Percentiles rank a stretch among this genome's conserved stretches.
phyloP scores from a whole-genome alignment of 2,797 vertebrate species.

The Fistularia commersonii region DNA sequence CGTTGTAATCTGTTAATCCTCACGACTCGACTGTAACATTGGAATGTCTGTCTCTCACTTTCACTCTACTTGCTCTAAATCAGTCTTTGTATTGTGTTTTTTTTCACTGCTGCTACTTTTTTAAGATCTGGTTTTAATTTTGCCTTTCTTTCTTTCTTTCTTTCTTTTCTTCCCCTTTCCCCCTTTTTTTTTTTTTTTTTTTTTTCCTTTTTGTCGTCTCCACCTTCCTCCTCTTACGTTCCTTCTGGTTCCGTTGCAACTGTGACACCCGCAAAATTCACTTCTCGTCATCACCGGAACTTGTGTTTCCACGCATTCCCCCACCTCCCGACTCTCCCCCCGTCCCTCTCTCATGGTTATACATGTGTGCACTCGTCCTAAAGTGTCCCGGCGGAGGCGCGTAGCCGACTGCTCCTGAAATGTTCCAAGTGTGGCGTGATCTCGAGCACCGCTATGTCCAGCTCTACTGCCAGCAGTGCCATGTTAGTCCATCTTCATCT shows the following conservation, averaged over 20 bases:
- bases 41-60: conserved; percentile 55
- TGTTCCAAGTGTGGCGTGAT: conserved; percentile 98
- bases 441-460: conserved; percentile 91
- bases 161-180: conserved; percentile 24
- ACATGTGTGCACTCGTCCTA: conserved; percentile 42
- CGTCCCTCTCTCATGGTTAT: conserved; percentile 24
- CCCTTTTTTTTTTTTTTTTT: conserved; percentile 9
- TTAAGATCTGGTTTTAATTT: conserved; percentile 71
- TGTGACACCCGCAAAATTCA: conserved; percentile 38
- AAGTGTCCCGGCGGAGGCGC: conserved; percentile 79
- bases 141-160: conserved; percentile 56
- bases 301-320: conserved; percentile 28
- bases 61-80: conserved; percentile 52
- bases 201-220: neutral
- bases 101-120: conserved; percentile 70
- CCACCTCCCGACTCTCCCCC: no score
- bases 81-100: conserved; percentile 62
- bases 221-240: conserved; percentile 8
- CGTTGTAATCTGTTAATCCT: conserved; percentile 50
- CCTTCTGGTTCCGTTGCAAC: conserved; percentile 27
- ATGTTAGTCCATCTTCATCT: conserved; percentile 90
- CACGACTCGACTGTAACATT: conserved; percentile 50
- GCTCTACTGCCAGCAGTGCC: conserved; percentile 91
- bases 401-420: conserved; percentile 90
- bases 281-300: conserved; percentile 28